phyloP scores from a whole-genome alignment of 1,140 invertebrate species.

The Drosophila ananassae region DNA sequence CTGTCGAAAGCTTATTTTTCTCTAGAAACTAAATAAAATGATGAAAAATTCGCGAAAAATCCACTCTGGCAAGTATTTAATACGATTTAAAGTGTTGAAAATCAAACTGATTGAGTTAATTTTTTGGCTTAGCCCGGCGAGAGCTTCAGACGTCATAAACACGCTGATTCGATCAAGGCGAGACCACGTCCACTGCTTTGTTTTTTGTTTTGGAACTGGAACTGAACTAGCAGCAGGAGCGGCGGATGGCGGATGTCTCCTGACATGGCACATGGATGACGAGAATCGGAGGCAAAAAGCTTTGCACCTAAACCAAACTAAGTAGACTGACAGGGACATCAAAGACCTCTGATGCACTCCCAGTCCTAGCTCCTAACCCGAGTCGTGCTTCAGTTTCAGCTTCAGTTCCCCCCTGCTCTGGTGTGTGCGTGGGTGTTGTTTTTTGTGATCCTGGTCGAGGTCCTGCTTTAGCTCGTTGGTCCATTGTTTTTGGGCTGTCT shows the following conservation, averaged over 20 bases:
- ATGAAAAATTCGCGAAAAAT: no score
- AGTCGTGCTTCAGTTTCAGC: not conserved
- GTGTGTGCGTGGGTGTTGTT: not conserved
- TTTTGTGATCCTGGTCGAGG: constrained; percentile 1
- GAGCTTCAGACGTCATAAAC: constrained; percentile 20
- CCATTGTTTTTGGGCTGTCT: constrained; percentile 1
- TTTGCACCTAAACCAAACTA: constrained; percentile 48
- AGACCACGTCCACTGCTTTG: not conserved
- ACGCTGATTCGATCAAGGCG: constrained; percentile 18
- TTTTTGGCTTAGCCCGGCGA: not conserved
- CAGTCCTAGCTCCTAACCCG: not conserved
- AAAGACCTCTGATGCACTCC: constrained; percentile 12
- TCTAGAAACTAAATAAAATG: no score
- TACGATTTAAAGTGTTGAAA: not conserved
- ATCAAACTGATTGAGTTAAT: not conserved
- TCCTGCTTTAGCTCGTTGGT: not conserved
- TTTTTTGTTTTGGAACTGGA: not conserved
- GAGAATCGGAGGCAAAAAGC: constrained; percentile 21
- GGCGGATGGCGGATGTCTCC: not conserved
- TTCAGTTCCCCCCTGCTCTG: not conserved
- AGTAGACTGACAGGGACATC: constrained; percentile 16
- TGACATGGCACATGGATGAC: not conserved
- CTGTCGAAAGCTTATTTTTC: not conserved
- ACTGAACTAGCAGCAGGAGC: not conserved
- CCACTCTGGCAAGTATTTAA: not conserved